Conservation (phyloP, 1,140 invertebrate species). For the Drosophila sproati region DNA sequence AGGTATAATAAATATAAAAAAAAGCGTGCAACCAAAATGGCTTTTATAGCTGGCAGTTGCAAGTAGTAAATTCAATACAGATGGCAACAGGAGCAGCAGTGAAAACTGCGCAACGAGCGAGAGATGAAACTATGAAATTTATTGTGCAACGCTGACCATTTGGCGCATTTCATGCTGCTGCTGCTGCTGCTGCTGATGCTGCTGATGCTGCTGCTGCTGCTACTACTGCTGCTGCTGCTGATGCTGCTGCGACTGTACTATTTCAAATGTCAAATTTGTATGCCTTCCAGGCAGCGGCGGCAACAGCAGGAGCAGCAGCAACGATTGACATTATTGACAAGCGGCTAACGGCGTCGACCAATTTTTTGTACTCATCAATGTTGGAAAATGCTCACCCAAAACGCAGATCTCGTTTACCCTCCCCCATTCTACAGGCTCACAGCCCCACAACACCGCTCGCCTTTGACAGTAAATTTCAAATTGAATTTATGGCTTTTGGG, state of each 20-base stretch:
- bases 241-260: slow-evolving; percentile 35
- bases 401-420: slow-evolving; percentile 13
- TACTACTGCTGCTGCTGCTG: slow-evolving; percentile 29
- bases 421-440: not conserved
- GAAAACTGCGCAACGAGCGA: slow-evolving; percentile 24
- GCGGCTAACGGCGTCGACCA: slow-evolving; percentile 25
- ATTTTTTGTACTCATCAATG: slow-evolving; percentile 41
- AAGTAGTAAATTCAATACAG: slow-evolving; percentile 61
- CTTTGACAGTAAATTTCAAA: slow-evolving; percentile 76
- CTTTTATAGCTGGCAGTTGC: slow-evolving; percentile 58
- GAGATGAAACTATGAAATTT: slow-evolving; percentile 63
- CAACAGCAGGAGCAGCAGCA: slow-evolving; percentile 31
- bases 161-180: slow-evolving; percentile 51
- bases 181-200: slow-evolving; percentile 26
- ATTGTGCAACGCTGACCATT: slow-evolving; percentile 56
- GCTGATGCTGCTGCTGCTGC: slow-evolving; percentile 17
- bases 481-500: slow-evolving; percentile 75
- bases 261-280: slow-evolving; percentile 72
- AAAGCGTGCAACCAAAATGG: slow-evolving; percentile 48
- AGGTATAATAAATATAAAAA: slow-evolving; percentile 15
- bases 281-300: slow-evolving; percentile 32
- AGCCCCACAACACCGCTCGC: not conserved
- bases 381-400: slow-evolving; percentile 18
- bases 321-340: slow-evolving; percentile 75
- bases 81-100: slow-evolving; percentile 33